These are phyloP conservation scores for Helicoverpa assulta DNA, from an alignment of 2,888 invertebrate species.

Conservation along the genomic window DNA sequence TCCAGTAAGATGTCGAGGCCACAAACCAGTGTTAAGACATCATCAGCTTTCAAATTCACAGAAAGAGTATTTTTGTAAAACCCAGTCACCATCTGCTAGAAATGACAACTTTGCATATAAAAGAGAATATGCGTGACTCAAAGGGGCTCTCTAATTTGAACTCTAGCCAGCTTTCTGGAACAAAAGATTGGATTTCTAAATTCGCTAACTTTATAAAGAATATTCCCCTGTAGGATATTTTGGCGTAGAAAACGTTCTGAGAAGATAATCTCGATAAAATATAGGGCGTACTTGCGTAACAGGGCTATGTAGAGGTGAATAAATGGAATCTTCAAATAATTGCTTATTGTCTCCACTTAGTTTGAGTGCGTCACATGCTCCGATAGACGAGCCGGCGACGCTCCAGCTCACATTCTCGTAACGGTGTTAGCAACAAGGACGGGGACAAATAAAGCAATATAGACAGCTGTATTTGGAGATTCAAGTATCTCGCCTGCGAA, in stretches of 20 bases:
- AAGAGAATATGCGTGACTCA: slow-evolving; percentile 54
- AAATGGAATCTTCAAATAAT: slow-evolving; percentile 56
- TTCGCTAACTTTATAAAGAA: slow-evolving; percentile 38
- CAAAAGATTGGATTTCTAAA: slow-evolving; percentile 49
- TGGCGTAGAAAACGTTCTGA: slow-evolving; percentile 27
- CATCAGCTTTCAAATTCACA: slow-evolving; percentile 26
- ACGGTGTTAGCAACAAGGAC: slow-evolving; percentile 63
- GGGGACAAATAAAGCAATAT: slow-evolving; percentile 69
- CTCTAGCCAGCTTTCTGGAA: slow-evolving; percentile 41
- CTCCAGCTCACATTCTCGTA: slow-evolving; percentile 45
- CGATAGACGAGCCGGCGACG: slow-evolving; percentile 58
- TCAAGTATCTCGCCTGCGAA: slow-evolving; percentile 59
- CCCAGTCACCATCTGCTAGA: slow-evolving; percentile 43
- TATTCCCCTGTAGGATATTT: slow-evolving; percentile 29
- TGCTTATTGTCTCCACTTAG: slow-evolving; percentile 58
- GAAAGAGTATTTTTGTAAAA: slow-evolving; percentile 45
- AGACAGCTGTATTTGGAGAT: slow-evolving; percentile 70
- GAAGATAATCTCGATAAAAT: slow-evolving; percentile 38
- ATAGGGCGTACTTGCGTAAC: slow-evolving; percentile 41
- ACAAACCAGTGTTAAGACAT: slow-evolving; percentile 9
- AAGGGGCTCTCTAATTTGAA: slow-evolving; percentile 55
- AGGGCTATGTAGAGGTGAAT: slow-evolving; percentile 47
- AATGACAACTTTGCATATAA: slow-evolving; percentile 45
- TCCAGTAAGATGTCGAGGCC: background rate
- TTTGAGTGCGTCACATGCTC: slow-evolving; percentile 56